phyloP scores from a whole-genome alignment of 2,113 vertebrate species.

The Thermophis baileyi region DNA sequence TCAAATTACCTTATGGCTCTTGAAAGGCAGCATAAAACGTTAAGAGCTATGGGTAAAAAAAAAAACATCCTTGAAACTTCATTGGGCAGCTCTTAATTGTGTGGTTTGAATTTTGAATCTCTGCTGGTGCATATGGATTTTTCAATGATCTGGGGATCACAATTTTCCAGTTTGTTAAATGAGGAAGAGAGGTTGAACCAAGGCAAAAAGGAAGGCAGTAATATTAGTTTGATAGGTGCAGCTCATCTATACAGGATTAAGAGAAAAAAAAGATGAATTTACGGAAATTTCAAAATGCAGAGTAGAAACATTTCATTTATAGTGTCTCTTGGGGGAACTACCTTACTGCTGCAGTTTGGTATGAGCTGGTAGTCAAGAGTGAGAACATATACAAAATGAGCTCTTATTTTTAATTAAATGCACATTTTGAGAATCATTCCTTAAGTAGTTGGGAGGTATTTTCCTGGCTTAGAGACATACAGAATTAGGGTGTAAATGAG shows the following conservation, averaged over 20 bases:
- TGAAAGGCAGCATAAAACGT: neutral
- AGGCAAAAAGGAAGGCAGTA: neutral
- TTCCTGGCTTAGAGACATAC: neutral
- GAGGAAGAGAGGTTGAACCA: neutral
- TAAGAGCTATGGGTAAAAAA: neutral
- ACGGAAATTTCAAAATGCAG: neutral
- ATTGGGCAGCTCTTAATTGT: neutral
- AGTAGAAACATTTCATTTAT: neutral
- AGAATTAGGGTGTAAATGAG: neutral
- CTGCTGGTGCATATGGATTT: neutral
- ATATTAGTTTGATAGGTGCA: neutral
- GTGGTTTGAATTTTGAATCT: neutral
- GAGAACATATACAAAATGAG: neutral
- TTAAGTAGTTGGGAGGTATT: neutral
- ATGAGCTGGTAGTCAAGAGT: neutral
- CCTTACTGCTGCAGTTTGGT: neutral
- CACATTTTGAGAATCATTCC: neutral
- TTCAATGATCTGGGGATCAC: neutral
- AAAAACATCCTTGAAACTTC: neutral
- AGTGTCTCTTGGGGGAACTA: neutral
- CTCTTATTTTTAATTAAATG: neutral
- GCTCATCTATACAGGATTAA: neutral
- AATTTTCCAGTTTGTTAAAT: neutral
- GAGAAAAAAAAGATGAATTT: neutral
- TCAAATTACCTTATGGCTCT: neutral